These are phyloP conservation scores for Oasisia sp. DNA, from an alignment of 2,888 invertebrate genomes.

Conservation along the genomic window DNA sequence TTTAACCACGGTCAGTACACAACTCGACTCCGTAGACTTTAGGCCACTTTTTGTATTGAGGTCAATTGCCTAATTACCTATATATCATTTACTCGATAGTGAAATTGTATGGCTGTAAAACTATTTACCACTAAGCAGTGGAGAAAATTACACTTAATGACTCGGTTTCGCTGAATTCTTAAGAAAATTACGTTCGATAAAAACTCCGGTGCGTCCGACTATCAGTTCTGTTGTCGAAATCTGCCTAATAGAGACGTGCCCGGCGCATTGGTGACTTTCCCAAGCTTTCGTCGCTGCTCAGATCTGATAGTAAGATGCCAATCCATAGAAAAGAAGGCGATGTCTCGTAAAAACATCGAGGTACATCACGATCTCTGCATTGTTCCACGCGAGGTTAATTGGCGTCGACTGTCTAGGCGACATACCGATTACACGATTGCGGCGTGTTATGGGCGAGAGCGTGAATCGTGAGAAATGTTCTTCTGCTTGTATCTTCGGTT, in stretches of 20 bases:
- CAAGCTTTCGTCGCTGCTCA: neutral
- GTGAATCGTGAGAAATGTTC: neutral
- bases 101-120: neutral
- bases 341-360: neutral
- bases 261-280: neutral
- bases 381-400: constrained; percentile 8
- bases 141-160: neutral
- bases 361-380: neutral
- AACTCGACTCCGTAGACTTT: neutral
- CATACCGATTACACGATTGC: neutral
- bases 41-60: neutral
- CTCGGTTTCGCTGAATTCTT: neutral
- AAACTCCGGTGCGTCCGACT: neutral
- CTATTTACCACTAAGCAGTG: neutral
- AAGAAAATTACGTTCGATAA: neutral
- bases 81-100: neutral
- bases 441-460: neutral
- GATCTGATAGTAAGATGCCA: neutral
- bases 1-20: neutral
- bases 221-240: neutral
- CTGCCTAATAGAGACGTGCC: neutral
- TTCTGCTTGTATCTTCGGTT: neutral
- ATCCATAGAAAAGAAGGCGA: neutral
- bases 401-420: neutral
- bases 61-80: neutral